These are phyloP conservation scores for Antheraea assamensis DNA, from an alignment of 2,888 invertebrate species.

Conservation along the genomic window DNA sequence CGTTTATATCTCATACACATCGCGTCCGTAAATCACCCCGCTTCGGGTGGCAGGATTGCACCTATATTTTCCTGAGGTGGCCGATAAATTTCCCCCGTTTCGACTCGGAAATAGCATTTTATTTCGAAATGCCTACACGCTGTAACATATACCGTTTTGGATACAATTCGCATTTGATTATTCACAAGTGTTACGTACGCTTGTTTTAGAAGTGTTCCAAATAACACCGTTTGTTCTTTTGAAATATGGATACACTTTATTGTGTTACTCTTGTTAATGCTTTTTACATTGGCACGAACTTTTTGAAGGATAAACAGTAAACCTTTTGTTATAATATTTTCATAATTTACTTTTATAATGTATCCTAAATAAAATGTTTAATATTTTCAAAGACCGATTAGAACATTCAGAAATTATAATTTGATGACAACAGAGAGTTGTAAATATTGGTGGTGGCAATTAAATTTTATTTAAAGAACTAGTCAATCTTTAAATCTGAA, in stretches of 20 bases:
- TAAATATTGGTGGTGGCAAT: too few relatives aligned
- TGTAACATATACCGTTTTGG: conserved; percentile 39
- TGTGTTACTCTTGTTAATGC: conserved; percentile 18
- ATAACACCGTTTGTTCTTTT: conserved; percentile 27
- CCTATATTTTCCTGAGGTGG: conserved; percentile 64
- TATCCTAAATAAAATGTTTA: neutral
- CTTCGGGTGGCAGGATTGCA: conserved; percentile 54
- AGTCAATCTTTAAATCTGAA: too few relatives aligned
- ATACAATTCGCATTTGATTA: conserved; percentile 49
- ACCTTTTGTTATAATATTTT: neutral
- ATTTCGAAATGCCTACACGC: conserved; percentile 52
- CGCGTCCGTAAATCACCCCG: conserved; percentile 60
- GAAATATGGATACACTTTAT: conserved; percentile 34
- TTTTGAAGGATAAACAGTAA: neutral
- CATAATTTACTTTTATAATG: neutral
- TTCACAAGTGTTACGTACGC: conserved; percentile 45
- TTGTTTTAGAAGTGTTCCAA: conserved; percentile 32
- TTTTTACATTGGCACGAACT: conserved; percentile 1
- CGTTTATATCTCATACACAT: conserved; percentile 62
- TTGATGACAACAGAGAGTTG: too few relatives aligned
- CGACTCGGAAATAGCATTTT: conserved; percentile 68
- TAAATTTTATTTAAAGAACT: too few relatives aligned
- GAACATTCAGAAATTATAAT: too few relatives aligned
- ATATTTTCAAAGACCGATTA: neutral
- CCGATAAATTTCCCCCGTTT: conserved; percentile 65